Evolutionary conservation across 2,113 vertebrate species (phyloP), one percentile per base, ranked within the genome.

Genomic region (Malurus elegans): DNA sequence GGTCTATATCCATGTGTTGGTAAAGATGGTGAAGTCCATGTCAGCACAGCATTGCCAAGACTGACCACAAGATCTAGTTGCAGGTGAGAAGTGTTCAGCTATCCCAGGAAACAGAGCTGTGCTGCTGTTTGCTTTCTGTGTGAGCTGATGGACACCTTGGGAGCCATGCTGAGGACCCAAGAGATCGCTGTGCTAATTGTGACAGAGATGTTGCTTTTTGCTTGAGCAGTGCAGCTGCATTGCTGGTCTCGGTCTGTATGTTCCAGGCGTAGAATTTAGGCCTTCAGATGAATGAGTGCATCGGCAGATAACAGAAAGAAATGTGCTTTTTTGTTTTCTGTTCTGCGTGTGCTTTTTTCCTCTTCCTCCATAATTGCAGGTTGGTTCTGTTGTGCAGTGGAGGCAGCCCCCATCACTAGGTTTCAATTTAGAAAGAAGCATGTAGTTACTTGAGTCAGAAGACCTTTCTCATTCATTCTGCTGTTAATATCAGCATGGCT

Each of bases 1-100:
- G 50, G 60, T 15, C 45, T 23, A 4, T 1, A 4, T 75, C 3
- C 0, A 0, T 53, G 7, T 14, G 25, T 45, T 54, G 66, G 7
- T 76, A 8, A 66, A 54, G 58, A 2, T 32, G 48, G n/a, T 31
- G n/a, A 61, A 31, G 71, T 60, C 56, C 7, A 1, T 36, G 14
- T 45, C 50, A 53, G 31, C 47, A 36, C 40, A 48, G 26, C 0
- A 2, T 20, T 54, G 56, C 47, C 53, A 12, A 10, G 71, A 57
- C 45, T 86, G 76, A 54, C 18, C 48, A 47, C n/a, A 62, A 62
- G 11, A 62, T 10, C n/a, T 18, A 12, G 45, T 8, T 71, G n/a
- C 9, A 24, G 65, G 21, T 71, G 51, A 79, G 60, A 42, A 74
- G 21, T 48, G 11, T 51, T 81, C 21, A n/a, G 10, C 12, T 79